Base-by-base conservation (phyloP, 2,797 vertebrate species). In the Falco concolor region DNA sequence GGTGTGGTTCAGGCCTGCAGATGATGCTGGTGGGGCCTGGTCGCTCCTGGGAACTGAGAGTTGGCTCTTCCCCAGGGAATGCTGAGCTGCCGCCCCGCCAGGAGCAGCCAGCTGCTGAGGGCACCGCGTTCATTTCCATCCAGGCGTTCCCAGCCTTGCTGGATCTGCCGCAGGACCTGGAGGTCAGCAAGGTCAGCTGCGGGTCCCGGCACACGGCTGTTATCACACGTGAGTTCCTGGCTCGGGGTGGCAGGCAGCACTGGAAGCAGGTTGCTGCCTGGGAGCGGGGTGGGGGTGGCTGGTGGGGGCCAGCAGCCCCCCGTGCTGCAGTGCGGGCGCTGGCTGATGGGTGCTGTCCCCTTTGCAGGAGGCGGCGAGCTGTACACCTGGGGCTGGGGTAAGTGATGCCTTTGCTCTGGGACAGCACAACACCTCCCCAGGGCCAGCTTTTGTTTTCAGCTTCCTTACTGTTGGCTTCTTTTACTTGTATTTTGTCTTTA, bases 381-480 rank as follows among this genome's bases (percentile, higher is more conserved):
- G 63, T 99, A 99, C 96, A 99, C 99, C 30, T 99, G 99, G 99
- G 99, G 99, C 93, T 99, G 99, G 99, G 99, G 99, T 99, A 98
- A 98, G 98, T 97, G 96, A 57, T 60, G 14, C 14, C 14, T 65
- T 10, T 22, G 27, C 50, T 84, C 6, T 3, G 40, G 34, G 49
- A 6, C 1, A 0, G 24, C 22, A 9, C 24, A 13, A 6, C 12
- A 0, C 13, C 25, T 63, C 13, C 34, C 15, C 23, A 2, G 34
- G 13, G 22, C 10, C 47, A 15, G 23, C 34, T 65, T 32, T 47
- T 60, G 13, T 1, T 32, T 59, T 14, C n/a, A 47, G 5, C 36
- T 50, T 23, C n/a, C 36, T 49, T 5, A 0, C 16, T 5, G 0
- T 6, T 5, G 8, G 34, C 54, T 12, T 23, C 44, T 54, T 3